Evolutionary conservation across 2,797 vertebrate genomes (phyloP), one percentile per base, ranked within the genome.

Genomic region (Coranthus polyacanthus): DNA sequence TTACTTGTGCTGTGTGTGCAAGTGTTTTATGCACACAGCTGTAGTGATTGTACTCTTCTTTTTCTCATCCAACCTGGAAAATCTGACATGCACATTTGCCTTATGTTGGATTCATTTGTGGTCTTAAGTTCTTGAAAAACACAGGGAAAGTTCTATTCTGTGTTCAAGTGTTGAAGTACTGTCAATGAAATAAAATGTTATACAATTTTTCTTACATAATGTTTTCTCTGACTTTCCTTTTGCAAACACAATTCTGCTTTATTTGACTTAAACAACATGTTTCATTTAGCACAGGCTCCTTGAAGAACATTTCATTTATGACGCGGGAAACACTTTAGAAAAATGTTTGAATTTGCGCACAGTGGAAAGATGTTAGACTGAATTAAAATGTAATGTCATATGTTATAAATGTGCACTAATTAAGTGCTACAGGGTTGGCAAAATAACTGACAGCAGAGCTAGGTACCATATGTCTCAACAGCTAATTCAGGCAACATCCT

Each of bases 141-240:
- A 78, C 81, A 82, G 85, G 77, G 66, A 72, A 79, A 59, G 65
- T 66, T 76, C 0, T 67, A 12, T 55, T 85, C 56, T 86, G 78
- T 92, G 85, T 88, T 79, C 52, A 69, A 68, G 67, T 87, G 85
- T 85, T 79, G 47, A 83, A 81, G 29, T 82, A 72, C 75, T 85
- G 88, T 90, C 73, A 58, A 80, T 83, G 38, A 82, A 93, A 92
- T 92, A 90, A 92, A 86, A 87, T 51, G 70, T 87, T 89, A 59
- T 84, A 79, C 79, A 77, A 70, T 86, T 91, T 91, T 90, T 54
- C 68, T 79, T 81, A 82, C 22, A 72, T 11, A 37, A 38, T 2
- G 1, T 6, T 29, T 11, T 51, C 4, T 37, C 15, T 36, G 60
- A 34, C 38, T 69, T 68, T 43, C 70, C 3, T 64, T 62, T 55